phyloP scores from a whole-genome alignment of 2,113 vertebrate genomes.

The Melanocharis versteri region DNA sequence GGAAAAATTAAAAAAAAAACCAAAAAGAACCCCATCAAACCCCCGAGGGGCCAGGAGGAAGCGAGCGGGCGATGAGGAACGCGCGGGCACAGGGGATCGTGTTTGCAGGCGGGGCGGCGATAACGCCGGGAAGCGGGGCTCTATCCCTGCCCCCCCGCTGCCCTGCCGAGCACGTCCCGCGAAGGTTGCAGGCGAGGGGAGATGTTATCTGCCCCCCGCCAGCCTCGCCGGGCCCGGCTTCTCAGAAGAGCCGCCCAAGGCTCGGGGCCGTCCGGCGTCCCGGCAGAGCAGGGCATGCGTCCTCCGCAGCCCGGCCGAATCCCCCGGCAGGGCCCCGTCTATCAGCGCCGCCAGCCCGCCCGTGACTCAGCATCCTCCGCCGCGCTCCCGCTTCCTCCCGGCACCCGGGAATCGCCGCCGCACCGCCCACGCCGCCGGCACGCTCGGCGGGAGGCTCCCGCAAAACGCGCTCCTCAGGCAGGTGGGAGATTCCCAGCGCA shows the following conservation, averaged over 20 bases:
- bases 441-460: neutral
- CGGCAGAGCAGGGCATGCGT: neutral
- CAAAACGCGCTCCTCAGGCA: fast-evolving
- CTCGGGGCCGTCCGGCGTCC: neutral
- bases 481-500: neutral
- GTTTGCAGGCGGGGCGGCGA: neutral
- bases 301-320: neutral
- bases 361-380: constrained; percentile 84
- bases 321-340: constrained; percentile 61
- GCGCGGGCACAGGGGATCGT: neutral
- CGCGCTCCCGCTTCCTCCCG: constrained; percentile 60
- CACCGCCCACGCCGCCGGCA: neutral
- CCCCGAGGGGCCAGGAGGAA: neutral
- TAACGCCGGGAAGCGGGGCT: neutral
- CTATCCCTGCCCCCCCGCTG: constrained; percentile 41
- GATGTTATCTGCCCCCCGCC: constrained; percentile 19
- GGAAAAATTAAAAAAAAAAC: neutral
- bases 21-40: no score
- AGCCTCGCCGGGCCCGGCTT: neutral
- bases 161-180: neutral
- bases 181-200: neutral
- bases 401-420: neutral
- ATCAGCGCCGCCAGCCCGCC: constrained; percentile 70
- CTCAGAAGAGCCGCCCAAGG: neutral
- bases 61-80: neutral